Percentiles rank a stretch among this genome's conserved stretches.
phyloP scores from a whole-genome alignment of 1,140 invertebrate genomes.

The Epicauta chinensis region DNA sequence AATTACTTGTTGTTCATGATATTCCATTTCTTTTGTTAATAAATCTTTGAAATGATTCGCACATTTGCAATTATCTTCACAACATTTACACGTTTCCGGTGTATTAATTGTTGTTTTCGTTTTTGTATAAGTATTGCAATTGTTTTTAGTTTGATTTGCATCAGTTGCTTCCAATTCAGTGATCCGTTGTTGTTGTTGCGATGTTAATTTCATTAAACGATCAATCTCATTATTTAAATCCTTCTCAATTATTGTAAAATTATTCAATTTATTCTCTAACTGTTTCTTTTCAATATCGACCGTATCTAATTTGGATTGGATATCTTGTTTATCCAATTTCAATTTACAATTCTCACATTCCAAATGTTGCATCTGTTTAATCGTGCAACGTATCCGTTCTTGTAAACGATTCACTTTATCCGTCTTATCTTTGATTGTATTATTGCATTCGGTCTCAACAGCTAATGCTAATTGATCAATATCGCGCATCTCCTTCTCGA shows the following conservation, averaged over 20 bases:
- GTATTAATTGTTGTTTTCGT: neutral
- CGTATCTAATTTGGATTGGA: conserved; percentile 46
- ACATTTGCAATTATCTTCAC: conserved; percentile 14
- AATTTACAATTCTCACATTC: conserved; percentile 46
- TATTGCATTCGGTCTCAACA: conserved; percentile 59
- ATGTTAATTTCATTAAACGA: conserved; percentile 41
- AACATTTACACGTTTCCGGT: conserved; percentile 8
- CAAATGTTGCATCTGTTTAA: conserved; percentile 36
- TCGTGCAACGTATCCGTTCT: conserved; percentile 45
- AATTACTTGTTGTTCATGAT: conserved; percentile 27
- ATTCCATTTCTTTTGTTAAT: conserved; percentile 31
- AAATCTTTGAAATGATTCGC: conserved; percentile 30
- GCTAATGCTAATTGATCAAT: conserved; percentile 60
- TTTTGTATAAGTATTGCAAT: too few relatives aligned
- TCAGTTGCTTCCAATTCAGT: conserved; percentile 40
- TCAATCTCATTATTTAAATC: conserved; percentile 48
- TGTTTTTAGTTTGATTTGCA: too few relatives aligned
- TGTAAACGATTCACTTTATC: conserved; percentile 40
- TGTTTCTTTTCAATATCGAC: conserved; percentile 52
- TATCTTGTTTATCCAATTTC: conserved; percentile 44
- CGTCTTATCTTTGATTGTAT: conserved; percentile 40
- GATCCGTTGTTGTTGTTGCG: conserved; percentile 42
- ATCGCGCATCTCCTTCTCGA: conserved; percentile 60
- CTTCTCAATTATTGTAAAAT: conserved; percentile 46
- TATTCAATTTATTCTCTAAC: conserved; percentile 47